These are phyloP conservation scores for Mustelus asterias DNA, from an alignment of 2,113 vertebrate species.

Conservation along the genomic window DNA sequence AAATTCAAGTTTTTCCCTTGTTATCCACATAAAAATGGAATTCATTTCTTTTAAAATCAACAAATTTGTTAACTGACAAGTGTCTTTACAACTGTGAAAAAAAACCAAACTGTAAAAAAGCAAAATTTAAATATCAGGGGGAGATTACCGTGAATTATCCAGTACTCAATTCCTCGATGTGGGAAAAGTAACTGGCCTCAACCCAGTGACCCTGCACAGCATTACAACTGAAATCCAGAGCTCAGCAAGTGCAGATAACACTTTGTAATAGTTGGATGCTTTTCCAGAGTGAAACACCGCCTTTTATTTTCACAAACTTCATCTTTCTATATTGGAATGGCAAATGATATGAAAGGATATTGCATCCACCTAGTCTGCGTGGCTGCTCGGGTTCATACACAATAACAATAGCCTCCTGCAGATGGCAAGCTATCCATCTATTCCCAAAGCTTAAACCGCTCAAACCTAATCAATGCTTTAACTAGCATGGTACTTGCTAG, in stretches of 20 bases:
- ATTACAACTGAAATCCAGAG: no score
- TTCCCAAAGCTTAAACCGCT: neutral
- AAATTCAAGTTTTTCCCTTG: no score
- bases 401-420: neutral
- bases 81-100: neutral
- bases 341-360: neutral
- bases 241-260: no score
- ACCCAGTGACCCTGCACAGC: no score
- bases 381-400: neutral
- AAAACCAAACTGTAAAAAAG: neutral
- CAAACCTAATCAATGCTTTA: neutral
- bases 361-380: neutral
- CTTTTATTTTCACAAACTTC: neutral
- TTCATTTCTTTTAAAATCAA: neutral
- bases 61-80: neutral
- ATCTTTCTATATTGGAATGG: neutral
- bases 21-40: neutral
- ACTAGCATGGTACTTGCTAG: neutral
- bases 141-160: no score
- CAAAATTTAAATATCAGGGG: neutral
- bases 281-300: neutral
- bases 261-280: neutral
- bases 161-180: no score
- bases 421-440: neutral
- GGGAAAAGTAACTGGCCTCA: no score